Evolutionary conservation across 2,113 vertebrate genomes (phyloP).

Genomic region (Anolis sagrei): DNA sequence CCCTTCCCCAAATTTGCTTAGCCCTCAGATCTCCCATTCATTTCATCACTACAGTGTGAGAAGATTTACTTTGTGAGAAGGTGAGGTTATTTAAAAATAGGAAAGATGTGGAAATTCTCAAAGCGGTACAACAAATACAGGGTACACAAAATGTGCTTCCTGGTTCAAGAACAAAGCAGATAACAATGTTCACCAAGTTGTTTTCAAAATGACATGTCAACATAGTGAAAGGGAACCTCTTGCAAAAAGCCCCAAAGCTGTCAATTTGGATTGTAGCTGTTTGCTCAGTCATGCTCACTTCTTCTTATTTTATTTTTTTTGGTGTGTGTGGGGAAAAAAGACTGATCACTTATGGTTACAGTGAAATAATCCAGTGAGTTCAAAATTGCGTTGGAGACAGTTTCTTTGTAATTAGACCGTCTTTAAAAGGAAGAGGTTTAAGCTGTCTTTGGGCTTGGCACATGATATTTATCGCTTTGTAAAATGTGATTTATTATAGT

Average conservation of each 20-base stretch:
- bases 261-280: slow-evolving; percentile 4
- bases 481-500: not conserved
- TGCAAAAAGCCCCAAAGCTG: slow-evolving; percentile 10
- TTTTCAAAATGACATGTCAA: not conserved
- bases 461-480: not conserved
- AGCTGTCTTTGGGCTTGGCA: not conserved
- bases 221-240: slow-evolving; percentile 29
- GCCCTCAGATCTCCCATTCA: not conserved
- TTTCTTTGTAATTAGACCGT: slow-evolving; percentile 13
- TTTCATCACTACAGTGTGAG: not conserved
- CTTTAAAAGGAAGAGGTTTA: slow-evolving; percentile 9
- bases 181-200: not conserved
- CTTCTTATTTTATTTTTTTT: no score
- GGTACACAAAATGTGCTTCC: not conserved
- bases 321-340: no score
- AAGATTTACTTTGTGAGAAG: not conserved
- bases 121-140: slow-evolving; percentile 6
- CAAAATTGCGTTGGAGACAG: not conserved
- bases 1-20: not conserved
- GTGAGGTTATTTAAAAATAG: not conserved
- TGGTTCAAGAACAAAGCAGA: not conserved
- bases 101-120: slow-evolving; percentile 8
- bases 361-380: slow-evolving; percentile 9
- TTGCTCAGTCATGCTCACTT: not conserved
- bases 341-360: not conserved